Conservation (phyloP, 1,140 invertebrate genomes). For the Drosophila ohnishii region DNA sequence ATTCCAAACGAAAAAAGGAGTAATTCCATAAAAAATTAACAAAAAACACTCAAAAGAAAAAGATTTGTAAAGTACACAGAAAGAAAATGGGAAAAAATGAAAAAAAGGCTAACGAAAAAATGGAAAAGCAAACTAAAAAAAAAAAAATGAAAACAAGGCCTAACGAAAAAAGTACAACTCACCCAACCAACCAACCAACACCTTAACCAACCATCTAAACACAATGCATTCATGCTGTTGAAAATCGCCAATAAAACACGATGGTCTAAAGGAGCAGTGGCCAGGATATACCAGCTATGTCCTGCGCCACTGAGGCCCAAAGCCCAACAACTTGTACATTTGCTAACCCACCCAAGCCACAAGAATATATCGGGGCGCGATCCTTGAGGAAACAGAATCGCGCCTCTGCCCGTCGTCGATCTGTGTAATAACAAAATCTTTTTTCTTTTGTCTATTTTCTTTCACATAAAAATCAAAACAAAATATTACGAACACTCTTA, state of each 20-base stretch:
- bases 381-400: slow-evolving; percentile 46
- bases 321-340: slow-evolving; percentile 61
- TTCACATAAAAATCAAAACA: slow-evolving; percentile 69
- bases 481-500: slow-evolving; percentile 69
- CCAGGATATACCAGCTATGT: slow-evolving; percentile 55
- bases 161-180: slow-evolving; percentile 24
- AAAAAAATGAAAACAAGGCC: slow-evolving; percentile 16
- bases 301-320: slow-evolving; percentile 32
- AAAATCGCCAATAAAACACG: slow-evolving; percentile 32
- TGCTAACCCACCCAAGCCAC: slow-evolving; percentile 52
- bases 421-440: slow-evolving; percentile 78
- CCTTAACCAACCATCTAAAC: slow-evolving; percentile 25
- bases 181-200: slow-evolving; percentile 19
- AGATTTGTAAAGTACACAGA: slow-evolving; percentile 49
- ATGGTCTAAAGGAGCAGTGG: slow-evolving; percentile 32
- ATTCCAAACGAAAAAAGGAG: slow-evolving; percentile 41
- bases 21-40: slow-evolving; percentile 43
- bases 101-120: slow-evolving; percentile 26
- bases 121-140: slow-evolving; percentile 24
- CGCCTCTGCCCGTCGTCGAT: slow-evolving; percentile 60
- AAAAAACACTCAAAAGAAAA: slow-evolving; percentile 37
- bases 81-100: slow-evolving; percentile 39
- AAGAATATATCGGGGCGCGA: slow-evolving; percentile 36
- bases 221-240: slow-evolving; percentile 43
- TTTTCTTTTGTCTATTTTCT: slow-evolving; percentile 80